Base-by-base conservation (phyloP, 1,140 invertebrate genomes). In the Eueides isabella region DNA sequence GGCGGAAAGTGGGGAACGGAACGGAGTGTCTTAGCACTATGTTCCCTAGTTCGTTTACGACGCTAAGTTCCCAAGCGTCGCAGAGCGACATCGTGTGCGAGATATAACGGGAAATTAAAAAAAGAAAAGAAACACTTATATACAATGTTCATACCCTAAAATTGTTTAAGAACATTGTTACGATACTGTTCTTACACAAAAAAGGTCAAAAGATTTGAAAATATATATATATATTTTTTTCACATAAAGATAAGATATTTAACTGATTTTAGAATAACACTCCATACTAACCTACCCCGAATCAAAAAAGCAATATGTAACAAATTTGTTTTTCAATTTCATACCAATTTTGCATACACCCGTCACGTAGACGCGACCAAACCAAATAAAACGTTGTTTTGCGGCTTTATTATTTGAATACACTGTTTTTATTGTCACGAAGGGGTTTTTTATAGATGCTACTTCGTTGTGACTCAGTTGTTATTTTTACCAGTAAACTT, bases 291-390 rank as follows among this genome's bases (percentile, higher is more conserved):
- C 79, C 63, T 74, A 70, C 74, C 74, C 80, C 74, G 79, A 85
- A 89, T 88, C 86, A 91, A 92, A 92, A 89, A 91, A 88, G 88
- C 90, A 92, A 92, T 92, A 92, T 90, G 89, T 89, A 91, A 88
- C 89, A 87, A 92, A 92, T 92, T 92, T 92, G 89, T 92, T 91
- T 92, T 92, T 92, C 91, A 92, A 92, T 92, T 92, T 90, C 88
- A 80, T 83, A 91, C 87, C 91, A 92, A 92, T 92, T 92, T 92
- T 92, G 87, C 90, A 91, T 92, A 90, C 89, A 79, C 79, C 83
- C 61, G 61, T 29, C 61, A 31, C 61, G 61, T 31, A 30, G 61
- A 63, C 61, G 61, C 14, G 31, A 73, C 33, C 44, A 55, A 55
- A 73, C 28, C 63, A 55, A 55, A 55, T 63, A 31, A 73, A 76